These are phyloP conservation scores for Tineola bisselliella DNA, from an alignment of 2,888 invertebrate genomes.

Conservation along the genomic window DNA sequence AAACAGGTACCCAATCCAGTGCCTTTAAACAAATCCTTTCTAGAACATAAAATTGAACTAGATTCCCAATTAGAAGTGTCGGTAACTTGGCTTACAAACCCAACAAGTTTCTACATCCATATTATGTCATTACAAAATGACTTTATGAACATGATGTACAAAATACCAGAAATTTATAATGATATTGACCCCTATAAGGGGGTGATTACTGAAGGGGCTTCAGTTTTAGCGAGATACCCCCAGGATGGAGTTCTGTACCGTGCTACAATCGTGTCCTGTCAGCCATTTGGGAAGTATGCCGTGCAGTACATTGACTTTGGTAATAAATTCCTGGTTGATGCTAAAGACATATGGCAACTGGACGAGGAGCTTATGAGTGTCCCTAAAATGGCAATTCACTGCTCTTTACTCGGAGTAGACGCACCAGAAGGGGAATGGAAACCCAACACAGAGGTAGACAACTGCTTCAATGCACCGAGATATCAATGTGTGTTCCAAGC, in stretches of 20 bases:
- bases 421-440: conserved; percentile 71
- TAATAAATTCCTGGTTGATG: conserved; percentile 72
- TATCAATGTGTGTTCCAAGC: conserved; percentile 67
- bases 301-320: conserved; percentile 83
- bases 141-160: conserved; percentile 76
- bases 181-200: conserved; percentile 50
- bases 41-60: conserved; percentile 48
- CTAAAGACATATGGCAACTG: conserved; percentile 74
- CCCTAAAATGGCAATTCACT: conserved; percentile 77
- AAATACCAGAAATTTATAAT: conserved; percentile 74
- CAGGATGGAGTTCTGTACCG: conserved; percentile 78
- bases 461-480: conserved; percentile 70
- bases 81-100: conserved; percentile 80
- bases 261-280: conserved; percentile 70
- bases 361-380: conserved; percentile 72
- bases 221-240: conserved; percentile 75
- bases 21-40: conserved; percentile 55
- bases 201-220: conserved; percentile 65
- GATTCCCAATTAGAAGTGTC: conserved; percentile 67
- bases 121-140: conserved; percentile 54
- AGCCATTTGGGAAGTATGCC: conserved; percentile 68
- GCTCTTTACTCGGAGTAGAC: conserved; percentile 70
- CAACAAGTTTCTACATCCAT: conserved; percentile 77
- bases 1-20: conserved; percentile 55
- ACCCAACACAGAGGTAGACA: conserved; percentile 58